Conservation (phyloP, 2,113 vertebrate genomes). For the Pogona vitticeps region DNA sequence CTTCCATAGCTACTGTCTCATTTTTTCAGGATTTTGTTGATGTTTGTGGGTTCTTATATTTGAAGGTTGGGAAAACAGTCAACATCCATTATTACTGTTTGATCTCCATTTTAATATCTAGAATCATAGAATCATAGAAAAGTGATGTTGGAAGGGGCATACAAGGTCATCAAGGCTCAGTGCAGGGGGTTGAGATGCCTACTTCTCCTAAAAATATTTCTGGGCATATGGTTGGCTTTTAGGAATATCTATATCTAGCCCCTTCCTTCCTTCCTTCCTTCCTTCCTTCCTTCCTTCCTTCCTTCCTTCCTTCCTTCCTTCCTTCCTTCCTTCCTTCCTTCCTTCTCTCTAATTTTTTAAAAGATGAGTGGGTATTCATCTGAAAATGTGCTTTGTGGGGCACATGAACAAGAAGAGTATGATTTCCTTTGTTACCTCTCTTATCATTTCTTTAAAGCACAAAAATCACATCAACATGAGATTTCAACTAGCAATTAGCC, state of each 20-base stretch:
- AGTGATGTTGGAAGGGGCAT: too few species aligned
- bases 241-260: background rate
- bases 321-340: too few species aligned
- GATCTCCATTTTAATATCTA: background rate
- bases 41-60: background rate
- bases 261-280: background rate
- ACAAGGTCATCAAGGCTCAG: too few species aligned
- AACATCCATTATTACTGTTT: background rate
- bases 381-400: background rate
- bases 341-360: too few species aligned
- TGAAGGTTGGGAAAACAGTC: background rate
- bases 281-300: background rate
- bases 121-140: too few species aligned
- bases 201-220: background rate
- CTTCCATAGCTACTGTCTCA: background rate
- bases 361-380: background rate
- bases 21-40: background rate
- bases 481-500: constrained; percentile 55
- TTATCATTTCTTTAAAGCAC: constrained; percentile 51
- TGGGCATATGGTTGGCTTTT: background rate
- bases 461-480: constrained; percentile 49
- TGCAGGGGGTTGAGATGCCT: too few species aligned
- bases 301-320: background rate
- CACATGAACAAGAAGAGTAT: background rate
- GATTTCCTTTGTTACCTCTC: background rate